A percentile compares a stretch with the other conserved stretches of the same genome.
Conservation (phyloP, 2,113 vertebrate species). For the Rhynchomys soricoides region DNA sequence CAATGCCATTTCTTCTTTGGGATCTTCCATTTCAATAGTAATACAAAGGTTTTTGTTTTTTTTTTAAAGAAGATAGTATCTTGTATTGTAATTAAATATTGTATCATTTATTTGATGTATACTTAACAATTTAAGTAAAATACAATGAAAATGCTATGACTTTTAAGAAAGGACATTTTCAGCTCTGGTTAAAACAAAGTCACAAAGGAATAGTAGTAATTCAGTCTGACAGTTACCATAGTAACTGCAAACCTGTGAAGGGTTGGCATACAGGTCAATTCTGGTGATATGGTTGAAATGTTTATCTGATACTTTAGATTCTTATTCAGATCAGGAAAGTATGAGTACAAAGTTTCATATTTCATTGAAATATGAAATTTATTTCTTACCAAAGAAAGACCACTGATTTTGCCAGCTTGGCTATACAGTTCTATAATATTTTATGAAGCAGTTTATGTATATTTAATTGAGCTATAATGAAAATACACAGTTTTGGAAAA, state of each 20-base stretch:
- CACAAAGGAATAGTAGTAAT: neutral
- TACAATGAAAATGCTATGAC: neutral
- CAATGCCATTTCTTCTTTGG: neutral
- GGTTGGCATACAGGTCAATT: neutral
- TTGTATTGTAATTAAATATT: neutral
- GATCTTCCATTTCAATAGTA: neutral
- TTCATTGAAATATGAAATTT: neutral
- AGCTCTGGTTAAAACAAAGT: neutral
- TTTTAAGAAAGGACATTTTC: neutral
- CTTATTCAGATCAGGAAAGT: neutral
- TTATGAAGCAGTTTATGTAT: neutral
- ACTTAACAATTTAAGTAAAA: neutral
- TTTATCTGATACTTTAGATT: neutral
- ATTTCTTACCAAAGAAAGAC: neutral
- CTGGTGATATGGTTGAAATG: neutral
- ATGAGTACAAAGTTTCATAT: neutral
- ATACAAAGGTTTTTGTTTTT: neutral
- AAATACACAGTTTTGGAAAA: neutral
- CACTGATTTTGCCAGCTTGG: neutral
- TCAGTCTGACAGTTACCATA: neutral
- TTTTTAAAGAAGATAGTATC: neutral
- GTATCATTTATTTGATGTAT: neutral
- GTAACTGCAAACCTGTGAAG: neutral
- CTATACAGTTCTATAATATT: neutral
- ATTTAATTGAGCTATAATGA: neutral